Percentiles rank a stretch among this genome's conserved stretches.
Evolutionary conservation across 2,113 vertebrate genomes (phyloP).

Genomic region (Potamarius usumacintae): DNA sequence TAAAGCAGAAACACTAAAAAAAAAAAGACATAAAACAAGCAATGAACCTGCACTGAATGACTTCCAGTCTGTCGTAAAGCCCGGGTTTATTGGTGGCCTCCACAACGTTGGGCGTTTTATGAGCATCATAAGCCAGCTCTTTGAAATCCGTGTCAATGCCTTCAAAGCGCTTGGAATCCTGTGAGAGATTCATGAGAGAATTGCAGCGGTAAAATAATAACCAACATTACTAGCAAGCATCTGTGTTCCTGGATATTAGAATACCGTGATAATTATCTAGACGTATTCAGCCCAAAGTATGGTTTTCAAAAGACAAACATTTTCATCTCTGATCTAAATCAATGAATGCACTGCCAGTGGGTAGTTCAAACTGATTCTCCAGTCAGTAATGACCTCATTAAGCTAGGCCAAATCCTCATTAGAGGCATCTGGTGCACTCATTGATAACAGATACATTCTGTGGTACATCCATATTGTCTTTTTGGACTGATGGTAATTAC

Average conservation of each 20-base stretch:
- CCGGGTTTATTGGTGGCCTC: slow-evolving; percentile 86
- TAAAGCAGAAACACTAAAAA: neutral
- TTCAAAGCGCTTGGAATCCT: slow-evolving; percentile 90
- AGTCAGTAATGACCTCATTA: slow-evolving; percentile 31
- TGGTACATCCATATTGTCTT: slow-evolving; percentile 2
- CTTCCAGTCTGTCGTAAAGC: slow-evolving; percentile 85
- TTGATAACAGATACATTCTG: slow-evolving; percentile 34
- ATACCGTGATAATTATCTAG: slow-evolving; percentile 55
- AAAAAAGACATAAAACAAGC: slow-evolving; percentile 2
- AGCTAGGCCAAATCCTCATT: slow-evolving; percentile 30
- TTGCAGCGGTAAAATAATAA: slow-evolving; percentile 45
- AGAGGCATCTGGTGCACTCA: slow-evolving; percentile 19
- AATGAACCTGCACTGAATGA: slow-evolving; percentile 85
- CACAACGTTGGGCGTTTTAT: slow-evolving; percentile 86
- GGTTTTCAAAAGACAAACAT: slow-evolving; percentile 29
- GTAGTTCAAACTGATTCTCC: slow-evolving; percentile 30
- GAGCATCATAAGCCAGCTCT: slow-evolving; percentile 75
- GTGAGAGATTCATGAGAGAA: slow-evolving; percentile 54
- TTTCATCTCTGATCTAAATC: slow-evolving; percentile 41
- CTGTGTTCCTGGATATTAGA: slow-evolving; percentile 57
- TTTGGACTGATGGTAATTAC: slow-evolving; percentile 18
- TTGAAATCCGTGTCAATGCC: slow-evolving; percentile 89
- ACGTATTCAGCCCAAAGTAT: slow-evolving; percentile 39
- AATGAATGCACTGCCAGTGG: slow-evolving; percentile 34
- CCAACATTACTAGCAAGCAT: slow-evolving; percentile 63